phyloP scores from a whole-genome alignment of 2,113 vertebrate genomes.

The Corapipo altera region DNA sequence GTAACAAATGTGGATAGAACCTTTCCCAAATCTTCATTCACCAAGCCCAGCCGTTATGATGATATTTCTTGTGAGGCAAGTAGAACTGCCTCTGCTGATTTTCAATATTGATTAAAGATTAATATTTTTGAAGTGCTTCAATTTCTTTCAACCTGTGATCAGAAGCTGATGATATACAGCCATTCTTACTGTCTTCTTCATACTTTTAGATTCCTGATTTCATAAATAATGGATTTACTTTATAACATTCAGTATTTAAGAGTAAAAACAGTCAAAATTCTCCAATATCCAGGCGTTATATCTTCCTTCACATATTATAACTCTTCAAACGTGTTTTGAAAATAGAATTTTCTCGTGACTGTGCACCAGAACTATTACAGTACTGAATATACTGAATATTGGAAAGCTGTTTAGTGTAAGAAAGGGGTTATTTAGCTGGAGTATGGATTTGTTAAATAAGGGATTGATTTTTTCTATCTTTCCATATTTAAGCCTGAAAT shows the following conservation, averaged over 20 bases:
- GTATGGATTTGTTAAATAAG: neutral
- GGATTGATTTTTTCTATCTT: neutral
- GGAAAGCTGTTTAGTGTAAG: neutral
- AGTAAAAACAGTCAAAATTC: neutral
- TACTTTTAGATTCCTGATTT: neutral
- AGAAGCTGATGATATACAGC: neutral
- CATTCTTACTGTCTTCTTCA: neutral
- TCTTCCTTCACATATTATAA: neutral
- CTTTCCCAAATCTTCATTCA: no score
- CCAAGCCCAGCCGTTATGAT: no score
- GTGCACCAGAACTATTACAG: neutral
- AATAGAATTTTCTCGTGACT: neutral
- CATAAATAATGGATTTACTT: neutral
- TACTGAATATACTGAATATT: accelerated
- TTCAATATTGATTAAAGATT: neutral
- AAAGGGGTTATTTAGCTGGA: neutral
- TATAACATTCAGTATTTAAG: neutral
- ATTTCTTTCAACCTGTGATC: neutral
- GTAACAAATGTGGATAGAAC: no score
- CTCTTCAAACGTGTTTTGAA: neutral
- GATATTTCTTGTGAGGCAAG: neutral
- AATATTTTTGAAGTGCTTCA: neutral
- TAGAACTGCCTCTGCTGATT: neutral
- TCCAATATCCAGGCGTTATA: neutral
- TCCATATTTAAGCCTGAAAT: neutral